Evolutionary conservation across 2,113 vertebrate species (phyloP).

Genomic region (Anolis sagrei): DNA sequence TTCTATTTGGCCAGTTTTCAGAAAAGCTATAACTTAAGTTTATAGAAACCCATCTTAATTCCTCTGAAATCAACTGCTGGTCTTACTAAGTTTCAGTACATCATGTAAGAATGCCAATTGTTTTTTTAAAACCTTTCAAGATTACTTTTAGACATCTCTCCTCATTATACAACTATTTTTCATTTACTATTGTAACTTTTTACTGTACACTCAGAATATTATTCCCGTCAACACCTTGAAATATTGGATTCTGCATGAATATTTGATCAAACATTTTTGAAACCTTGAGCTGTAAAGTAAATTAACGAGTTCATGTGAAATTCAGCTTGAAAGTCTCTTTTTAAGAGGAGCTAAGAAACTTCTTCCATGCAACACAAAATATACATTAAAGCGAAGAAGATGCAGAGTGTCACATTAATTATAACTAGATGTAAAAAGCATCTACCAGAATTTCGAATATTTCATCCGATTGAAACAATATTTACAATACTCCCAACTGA

Average conservation of each 20-base stretch:
- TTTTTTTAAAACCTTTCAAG: not conserved
- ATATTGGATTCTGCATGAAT: slow-evolving; percentile 60
- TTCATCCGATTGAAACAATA: slow-evolving; percentile 21
- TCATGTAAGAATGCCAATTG: not conserved
- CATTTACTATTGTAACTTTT: slow-evolving; percentile 46
- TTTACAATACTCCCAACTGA: slow-evolving; percentile 19
- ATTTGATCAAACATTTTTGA: slow-evolving; percentile 48
- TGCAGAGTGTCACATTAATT: slow-evolving; percentile 21
- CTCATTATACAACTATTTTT: slow-evolving; percentile 30
- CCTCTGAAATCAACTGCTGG: not conserved
- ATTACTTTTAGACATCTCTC: not conserved
- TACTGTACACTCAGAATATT: slow-evolving; percentile 45
- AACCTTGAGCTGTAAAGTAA: slow-evolving; percentile 17
- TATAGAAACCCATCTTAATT: not conserved
- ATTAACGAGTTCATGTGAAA: slow-evolving; percentile 51
- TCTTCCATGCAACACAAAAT: slow-evolving; percentile 19
- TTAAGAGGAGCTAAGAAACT: not conserved
- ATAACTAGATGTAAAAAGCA: not conserved
- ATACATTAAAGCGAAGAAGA: slow-evolving; percentile 13
- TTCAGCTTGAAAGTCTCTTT: slow-evolving; percentile 43
- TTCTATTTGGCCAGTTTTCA: slow-evolving; percentile 18
- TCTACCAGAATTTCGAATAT: slow-evolving; percentile 21
- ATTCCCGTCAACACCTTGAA: slow-evolving; percentile 34
- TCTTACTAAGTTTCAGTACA: not conserved
- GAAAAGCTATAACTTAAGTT: not conserved